A percentile compares a stretch with the other conserved stretches of the same genome.
Conservation (phyloP, 2,888 invertebrate species). For the Xanthostigma xanthostigma region DNA sequence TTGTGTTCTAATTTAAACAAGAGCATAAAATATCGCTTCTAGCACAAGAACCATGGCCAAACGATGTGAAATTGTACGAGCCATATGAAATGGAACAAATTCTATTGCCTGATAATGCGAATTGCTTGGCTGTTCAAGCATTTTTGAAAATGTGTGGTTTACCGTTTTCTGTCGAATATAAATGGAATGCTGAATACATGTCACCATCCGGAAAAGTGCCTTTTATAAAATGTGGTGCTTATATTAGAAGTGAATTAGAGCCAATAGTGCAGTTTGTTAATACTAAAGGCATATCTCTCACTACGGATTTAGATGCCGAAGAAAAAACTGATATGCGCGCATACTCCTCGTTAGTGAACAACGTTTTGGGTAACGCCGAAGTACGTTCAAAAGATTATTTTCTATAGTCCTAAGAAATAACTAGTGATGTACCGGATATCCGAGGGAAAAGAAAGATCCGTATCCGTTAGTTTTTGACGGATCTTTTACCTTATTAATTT, state of each 20-base stretch:
- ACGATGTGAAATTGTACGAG: constrained; percentile 71
- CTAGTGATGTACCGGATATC: too few relatives aligned
- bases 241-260: constrained; percentile 80
- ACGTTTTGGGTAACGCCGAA: constrained; percentile 83
- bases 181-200: constrained; percentile 91
- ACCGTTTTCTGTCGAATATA: constrained; percentile 63
- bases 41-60: constrained; percentile 85
- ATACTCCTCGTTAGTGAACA: constrained; percentile 79
- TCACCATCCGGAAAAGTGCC: constrained; percentile 89
- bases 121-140: constrained; percentile 83
- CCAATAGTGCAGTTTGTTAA: constrained; percentile 81
- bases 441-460: too few relatives aligned
- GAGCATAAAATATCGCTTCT: constrained; percentile 20
- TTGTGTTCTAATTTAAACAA: constrained; percentile 16
- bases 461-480: too few relatives aligned
- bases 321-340: constrained; percentile 86
- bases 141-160: constrained; percentile 87
- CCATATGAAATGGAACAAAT: constrained; percentile 91
- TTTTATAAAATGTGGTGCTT: constrained; percentile 79
- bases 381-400: constrained; percentile 26
- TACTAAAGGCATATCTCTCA: constrained; percentile 67
- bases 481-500: too few relatives aligned
- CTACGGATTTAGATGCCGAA: constrained; percentile 50
- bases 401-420: background rate
- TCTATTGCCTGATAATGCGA: constrained; percentile 83